A percentile compares a stretch with the other conserved stretches of the same genome.
These are phyloP conservation scores for Cyclophora punctaria DNA, from an alignment of 2,888 invertebrate genomes.

Conservation along the genomic window DNA sequence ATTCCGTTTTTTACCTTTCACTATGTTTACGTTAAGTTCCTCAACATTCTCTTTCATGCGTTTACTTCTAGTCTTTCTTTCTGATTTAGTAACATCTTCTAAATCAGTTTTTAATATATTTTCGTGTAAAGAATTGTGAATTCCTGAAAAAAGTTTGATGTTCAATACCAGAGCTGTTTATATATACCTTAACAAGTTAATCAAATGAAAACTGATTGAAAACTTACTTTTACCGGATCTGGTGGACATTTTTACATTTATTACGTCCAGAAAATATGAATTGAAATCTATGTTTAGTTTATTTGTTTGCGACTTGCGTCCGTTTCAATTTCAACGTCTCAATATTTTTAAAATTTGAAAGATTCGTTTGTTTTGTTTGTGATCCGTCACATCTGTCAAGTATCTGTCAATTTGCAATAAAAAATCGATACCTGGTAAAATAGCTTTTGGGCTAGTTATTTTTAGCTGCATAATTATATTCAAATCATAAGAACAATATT, in stretches of 20 bases:
- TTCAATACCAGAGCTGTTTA: neutral
- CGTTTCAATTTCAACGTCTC: slow-evolving; percentile 29
- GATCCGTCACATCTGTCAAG: neutral
- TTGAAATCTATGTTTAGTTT: neutral
- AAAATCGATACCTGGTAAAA: too few relatives aligned
- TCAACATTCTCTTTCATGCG: slow-evolving; percentile 37
- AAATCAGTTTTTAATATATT: slow-evolving; percentile 13
- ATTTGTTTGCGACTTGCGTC: slow-evolving; percentile 2
- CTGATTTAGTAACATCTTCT: slow-evolving; percentile 27
- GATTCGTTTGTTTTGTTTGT: neutral
- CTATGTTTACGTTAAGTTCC: slow-evolving; percentile 14
- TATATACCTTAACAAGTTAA: neutral
- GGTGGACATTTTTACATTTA: slow-evolving; percentile 47
- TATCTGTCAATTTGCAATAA: too few relatives aligned
- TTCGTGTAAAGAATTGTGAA: slow-evolving; percentile 40
- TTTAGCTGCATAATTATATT: too few relatives aligned
- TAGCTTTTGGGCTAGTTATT: too few relatives aligned
- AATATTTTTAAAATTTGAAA: slow-evolving; percentile 23
- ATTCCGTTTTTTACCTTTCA: slow-evolving; percentile 37
- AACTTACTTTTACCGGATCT: slow-evolving; percentile 64
- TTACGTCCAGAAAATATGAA: too few relatives aligned
- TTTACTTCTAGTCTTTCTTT: slow-evolving; percentile 44
- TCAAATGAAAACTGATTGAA: neutral
- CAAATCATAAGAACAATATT: too few relatives aligned
- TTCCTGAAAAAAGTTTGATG: slow-evolving; percentile 35